Percentiles rank a stretch among this genome's conserved stretches.
Conservation (phyloP, 2,113 vertebrate species). For the Terrapene triunguis region DNA sequence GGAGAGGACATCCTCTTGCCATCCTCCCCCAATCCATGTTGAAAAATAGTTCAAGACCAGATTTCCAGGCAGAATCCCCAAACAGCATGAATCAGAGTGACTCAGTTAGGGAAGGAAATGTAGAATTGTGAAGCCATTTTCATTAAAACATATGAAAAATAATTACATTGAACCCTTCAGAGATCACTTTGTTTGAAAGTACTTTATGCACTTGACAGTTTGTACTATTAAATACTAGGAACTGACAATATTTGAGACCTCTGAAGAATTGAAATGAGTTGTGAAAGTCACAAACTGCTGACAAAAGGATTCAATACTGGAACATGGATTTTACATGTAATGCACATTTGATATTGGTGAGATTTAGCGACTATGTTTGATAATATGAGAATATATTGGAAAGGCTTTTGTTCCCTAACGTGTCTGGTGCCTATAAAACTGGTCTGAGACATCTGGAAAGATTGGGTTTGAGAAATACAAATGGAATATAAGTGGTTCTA, state of each 20-base stretch:
- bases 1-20: conserved; percentile 24
- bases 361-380: conserved; percentile 70
- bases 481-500: conserved; percentile 78
- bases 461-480: conserved; percentile 78
- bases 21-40: conserved; percentile 20
- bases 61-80: conserved; percentile 59
- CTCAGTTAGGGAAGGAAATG: conserved; percentile 56
- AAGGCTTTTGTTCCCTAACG: conserved; percentile 74
- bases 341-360: conserved; percentile 74
- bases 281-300: conserved; percentile 63
- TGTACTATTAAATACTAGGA: conserved; percentile 67
- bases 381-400: conserved; percentile 68
- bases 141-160: conserved; percentile 75
- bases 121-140: conserved; percentile 66
- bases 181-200: conserved; percentile 77
- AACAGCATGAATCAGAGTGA: conserved; percentile 60
- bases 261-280: conserved; percentile 71
- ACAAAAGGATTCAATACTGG: conserved; percentile 64
- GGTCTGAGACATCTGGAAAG: conserved; percentile 81
- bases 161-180: conserved; percentile 68
- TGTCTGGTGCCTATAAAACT: conserved; percentile 79
- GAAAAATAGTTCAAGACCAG: conserved; percentile 42
- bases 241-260: conserved; percentile 74
- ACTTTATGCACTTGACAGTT: conserved; percentile 73
- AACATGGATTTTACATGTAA: conserved; percentile 64